These are phyloP conservation scores for Abscondita cerata DNA, from an alignment of 2,888 invertebrate genomes.

Conservation along the genomic window DNA sequence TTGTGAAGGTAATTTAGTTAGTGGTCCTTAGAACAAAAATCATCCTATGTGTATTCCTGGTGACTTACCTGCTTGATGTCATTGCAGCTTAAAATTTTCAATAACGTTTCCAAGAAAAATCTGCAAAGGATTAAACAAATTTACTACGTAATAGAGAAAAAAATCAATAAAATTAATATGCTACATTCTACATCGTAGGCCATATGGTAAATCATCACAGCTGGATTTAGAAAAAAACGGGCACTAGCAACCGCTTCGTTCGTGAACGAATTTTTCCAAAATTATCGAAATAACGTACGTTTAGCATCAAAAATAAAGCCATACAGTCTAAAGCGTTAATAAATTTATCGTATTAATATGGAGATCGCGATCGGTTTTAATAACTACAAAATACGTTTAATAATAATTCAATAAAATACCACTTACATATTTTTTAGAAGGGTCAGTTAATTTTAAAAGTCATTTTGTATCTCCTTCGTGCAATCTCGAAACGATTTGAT, in stretches of 20 bases:
- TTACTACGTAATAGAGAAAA: not conserved
- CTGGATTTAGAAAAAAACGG: not conserved
- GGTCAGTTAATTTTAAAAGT: conserved; percentile 45
- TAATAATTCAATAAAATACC: not conserved
- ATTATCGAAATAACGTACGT: too few relatives aligned
- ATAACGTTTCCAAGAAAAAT: not conserved
- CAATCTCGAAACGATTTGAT: conserved; percentile 46
- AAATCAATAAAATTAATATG: conserved; percentile 6
- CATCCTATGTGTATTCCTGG: too few relatives aligned
- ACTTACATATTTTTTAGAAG: conserved; percentile 43
- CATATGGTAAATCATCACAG: conserved; percentile 9
- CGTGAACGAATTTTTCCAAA: too few relatives aligned
- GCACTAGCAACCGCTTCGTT: too few relatives aligned
- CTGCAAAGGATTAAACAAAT: conserved; percentile 10
- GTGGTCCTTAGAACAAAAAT: too few relatives aligned
- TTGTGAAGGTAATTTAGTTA: too few relatives aligned
- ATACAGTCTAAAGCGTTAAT: too few relatives aligned
- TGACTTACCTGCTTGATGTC: conserved; percentile 51
- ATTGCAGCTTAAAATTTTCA: conserved; percentile 34
- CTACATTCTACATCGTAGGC: not conserved
- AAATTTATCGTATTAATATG: conserved; percentile 18
- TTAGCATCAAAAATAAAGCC: too few relatives aligned
- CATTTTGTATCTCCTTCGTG: conserved; percentile 54
- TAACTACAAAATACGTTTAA: conserved; percentile 14
- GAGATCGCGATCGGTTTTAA: conserved; percentile 13